phyloP scores from a whole-genome alignment of 2,113 vertebrate species.

The Corythoichthys haematopterus region DNA sequence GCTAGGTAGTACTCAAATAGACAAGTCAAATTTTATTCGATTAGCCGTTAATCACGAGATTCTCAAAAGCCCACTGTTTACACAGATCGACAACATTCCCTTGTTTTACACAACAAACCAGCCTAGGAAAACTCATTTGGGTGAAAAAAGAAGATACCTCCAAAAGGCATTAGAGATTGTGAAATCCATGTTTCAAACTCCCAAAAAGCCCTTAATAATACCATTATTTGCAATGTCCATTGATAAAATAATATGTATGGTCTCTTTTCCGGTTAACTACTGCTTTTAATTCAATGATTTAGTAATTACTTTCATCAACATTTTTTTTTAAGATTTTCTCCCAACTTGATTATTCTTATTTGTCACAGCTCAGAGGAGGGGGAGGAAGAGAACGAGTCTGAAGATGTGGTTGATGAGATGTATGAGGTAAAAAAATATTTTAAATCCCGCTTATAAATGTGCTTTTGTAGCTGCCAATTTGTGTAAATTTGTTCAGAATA shows the following conservation, averaged over 20 bases:
- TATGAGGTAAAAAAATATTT: constrained; percentile 73
- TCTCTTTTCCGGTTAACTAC: not conserved
- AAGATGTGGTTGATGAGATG: constrained; percentile 65
- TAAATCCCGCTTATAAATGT: not conserved
- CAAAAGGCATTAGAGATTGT: too few relatives aligned
- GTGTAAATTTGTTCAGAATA: not conserved
- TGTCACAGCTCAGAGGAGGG: constrained; percentile 79
- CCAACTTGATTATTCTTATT: not conserved
- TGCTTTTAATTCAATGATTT: not conserved
- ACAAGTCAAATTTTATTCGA: too few relatives aligned
- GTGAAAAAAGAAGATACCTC: too few relatives aligned
- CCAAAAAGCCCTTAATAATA: not conserved
- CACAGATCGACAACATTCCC: too few relatives aligned
- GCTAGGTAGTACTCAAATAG: too few relatives aligned
- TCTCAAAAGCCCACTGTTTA: too few relatives aligned
- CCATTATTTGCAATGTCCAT: not conserved
- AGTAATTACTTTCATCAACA: not conserved
- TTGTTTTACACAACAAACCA: too few relatives aligned
- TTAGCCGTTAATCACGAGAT: too few relatives aligned
- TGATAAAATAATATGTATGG: not conserved
- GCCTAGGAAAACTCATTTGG: too few relatives aligned
- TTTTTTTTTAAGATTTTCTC: not conserved
- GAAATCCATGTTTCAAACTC: not conserved
- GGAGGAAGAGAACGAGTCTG: constrained; percentile 79
- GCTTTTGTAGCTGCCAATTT: not conserved